Percentiles rank a stretch among this genome's conserved stretches.
These are phyloP conservation scores for Charanyca ferruginea DNA, from an alignment of 2,888 invertebrate species.

Conservation along the genomic window DNA sequence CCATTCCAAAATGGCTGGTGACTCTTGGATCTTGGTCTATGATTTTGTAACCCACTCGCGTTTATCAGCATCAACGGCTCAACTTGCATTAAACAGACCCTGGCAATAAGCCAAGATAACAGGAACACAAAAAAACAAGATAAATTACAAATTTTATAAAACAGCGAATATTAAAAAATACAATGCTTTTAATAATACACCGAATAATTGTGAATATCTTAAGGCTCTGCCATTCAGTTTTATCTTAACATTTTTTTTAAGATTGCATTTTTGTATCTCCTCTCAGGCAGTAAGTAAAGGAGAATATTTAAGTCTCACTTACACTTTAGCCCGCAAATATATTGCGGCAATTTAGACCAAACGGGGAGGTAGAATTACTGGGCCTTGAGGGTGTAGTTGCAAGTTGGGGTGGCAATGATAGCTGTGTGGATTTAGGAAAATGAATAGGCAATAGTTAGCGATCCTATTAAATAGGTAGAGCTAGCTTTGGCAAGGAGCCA, in stretches of 20 bases:
- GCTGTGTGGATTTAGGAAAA: conserved; percentile 48
- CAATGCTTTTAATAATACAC: conserved; percentile 20
- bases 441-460: conserved; percentile 29
- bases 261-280: conserved; percentile 69
- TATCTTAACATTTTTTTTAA: conserved; percentile 45
- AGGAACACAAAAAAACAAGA: conserved; percentile 2
- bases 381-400: conserved; percentile 63
- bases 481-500: conserved; percentile 28
- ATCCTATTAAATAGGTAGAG: conserved; percentile 34
- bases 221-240: conserved; percentile 16
- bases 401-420: conserved; percentile 50
- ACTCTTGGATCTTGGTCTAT: neutral
- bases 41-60: neutral
- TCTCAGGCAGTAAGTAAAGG: conserved; percentile 63
- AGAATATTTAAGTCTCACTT: conserved; percentile 83
- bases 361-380: conserved; percentile 70
- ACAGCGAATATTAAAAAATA: neutral
- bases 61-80: conserved; percentile 1
- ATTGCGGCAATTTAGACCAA: conserved; percentile 80
- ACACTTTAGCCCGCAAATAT: conserved; percentile 81
- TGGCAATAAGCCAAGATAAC: neutral
- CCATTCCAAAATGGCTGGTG: no score
- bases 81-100: conserved; percentile 7
- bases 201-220: conserved; percentile 11
- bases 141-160: conserved; percentile 12